phyloP scores from a whole-genome alignment of 2,113 vertebrate genomes.

The Excalfactoria chinensis region DNA sequence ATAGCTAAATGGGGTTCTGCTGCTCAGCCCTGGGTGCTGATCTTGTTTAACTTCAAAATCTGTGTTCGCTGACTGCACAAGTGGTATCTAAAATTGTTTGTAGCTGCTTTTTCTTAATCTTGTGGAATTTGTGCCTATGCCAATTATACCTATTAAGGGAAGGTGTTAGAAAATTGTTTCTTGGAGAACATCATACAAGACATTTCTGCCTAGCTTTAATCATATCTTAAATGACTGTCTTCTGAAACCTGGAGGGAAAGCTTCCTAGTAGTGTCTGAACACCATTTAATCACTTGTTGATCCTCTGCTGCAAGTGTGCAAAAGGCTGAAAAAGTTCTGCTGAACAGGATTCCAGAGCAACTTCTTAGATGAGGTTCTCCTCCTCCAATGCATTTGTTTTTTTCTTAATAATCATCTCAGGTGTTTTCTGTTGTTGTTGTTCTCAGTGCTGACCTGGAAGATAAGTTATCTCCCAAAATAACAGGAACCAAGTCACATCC shows the following conservation, averaged over 20 bases:
- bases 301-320: not conserved
- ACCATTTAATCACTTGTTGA: not conserved
- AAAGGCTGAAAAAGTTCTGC: not conserved
- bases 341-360: not conserved
- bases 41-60: not conserved
- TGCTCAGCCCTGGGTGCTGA: not conserved
- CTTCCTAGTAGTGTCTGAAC: not conserved
- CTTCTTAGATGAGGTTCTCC: not conserved
- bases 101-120: not conserved
- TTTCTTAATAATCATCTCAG: not conserved
- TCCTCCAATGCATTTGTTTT: not conserved
- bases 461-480: not conserved
- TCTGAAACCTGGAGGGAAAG: not conserved
- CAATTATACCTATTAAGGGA: not conserved
- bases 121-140: not conserved
- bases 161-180: not conserved
- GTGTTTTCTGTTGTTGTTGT: not conserved
- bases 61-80: accelerated
- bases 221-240: not conserved
- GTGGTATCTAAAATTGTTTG: not conserved
- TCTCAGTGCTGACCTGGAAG: not conserved
- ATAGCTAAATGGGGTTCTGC: not conserved
- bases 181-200: not conserved
- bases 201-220: not conserved
- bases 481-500: not conserved